phyloP scores from a whole-genome alignment of 2,797 vertebrate species.

The Gastrophryne carolinensis region DNA sequence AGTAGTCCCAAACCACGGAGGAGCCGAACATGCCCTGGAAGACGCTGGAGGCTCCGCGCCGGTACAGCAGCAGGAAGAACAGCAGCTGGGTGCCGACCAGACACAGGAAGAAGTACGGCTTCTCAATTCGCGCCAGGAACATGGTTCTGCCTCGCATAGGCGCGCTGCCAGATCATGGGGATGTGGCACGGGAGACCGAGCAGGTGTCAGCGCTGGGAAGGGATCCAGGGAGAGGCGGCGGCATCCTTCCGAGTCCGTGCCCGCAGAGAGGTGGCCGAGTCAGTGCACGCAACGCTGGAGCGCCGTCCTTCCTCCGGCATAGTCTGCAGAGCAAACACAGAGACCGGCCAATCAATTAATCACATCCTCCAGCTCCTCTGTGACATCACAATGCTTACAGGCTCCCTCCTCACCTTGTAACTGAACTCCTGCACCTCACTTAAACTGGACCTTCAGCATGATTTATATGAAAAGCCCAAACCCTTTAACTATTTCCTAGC shows the following conservation, averaged over 20 bases:
- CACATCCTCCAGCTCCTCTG: no score
- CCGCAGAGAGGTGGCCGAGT: background rate
- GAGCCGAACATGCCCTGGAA: slow-evolving; percentile 45
- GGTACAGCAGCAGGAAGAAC: slow-evolving; percentile 65
- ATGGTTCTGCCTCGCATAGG: slow-evolving; percentile 20
- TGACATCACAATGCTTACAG: no score
- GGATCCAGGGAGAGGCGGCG: background rate
- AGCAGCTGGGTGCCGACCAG: slow-evolving; percentile 59
- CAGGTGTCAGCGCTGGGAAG: background rate
- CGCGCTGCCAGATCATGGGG: background rate
- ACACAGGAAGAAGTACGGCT: slow-evolving; percentile 58
- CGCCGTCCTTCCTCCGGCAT: background rate
- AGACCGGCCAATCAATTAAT: no score
- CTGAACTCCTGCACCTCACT: no score
- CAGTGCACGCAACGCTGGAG: background rate
- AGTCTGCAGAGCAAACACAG: background rate
- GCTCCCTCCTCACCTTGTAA: no score
- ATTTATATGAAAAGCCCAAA: no score
- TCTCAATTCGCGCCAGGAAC: slow-evolving; percentile 57
- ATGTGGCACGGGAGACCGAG: background rate
- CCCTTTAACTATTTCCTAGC: no score
- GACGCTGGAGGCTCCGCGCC: slow-evolving; percentile 53
- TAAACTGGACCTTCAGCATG: no score
- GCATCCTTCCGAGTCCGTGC: background rate
- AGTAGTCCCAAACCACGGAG: slow-evolving; percentile 57